Base-by-base conservation (phyloP, 2,888 invertebrate genomes). In the Eristalis intricaria region DNA sequence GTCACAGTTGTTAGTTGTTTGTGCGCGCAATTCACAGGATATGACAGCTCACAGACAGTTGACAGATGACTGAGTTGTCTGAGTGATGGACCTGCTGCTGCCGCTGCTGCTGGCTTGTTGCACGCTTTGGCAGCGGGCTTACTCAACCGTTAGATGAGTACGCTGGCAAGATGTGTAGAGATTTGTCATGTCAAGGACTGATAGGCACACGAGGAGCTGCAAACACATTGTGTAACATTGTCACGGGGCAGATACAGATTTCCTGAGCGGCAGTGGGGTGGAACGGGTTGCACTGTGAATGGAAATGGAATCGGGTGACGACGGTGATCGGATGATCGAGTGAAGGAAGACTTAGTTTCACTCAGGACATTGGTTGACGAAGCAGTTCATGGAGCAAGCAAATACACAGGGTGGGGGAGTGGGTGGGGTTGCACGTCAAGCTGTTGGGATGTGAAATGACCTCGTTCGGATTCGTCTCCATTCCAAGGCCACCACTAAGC, bases 51-150 rank as follows among this genome's bases (percentile, higher is more conserved):
- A 74, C 75, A 61, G 82, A 86, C 89, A 90, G 90, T 91, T 91
- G 91, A 89, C 90, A 91, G 89, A 87, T 90, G 90, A 90, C 90
- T 91, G 88, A 90, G 89, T 90, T 91, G 88, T 84, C 87, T 84
- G 88, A 90, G 90, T 91, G 91, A 90, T 90, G 89, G 89, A 88
- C 79, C 79, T 88, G 79, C 70, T 78, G 88, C 84, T 82, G 76
- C 82, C 74, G 81, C 63, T 81, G 73, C 65, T 63, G 15, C 66
- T 50, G 56, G 88, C 75, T 81, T 89, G 88, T 79, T 88, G 78
- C 66, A 89, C 89, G 91, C 90, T 89, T 91, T 91, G 91, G 90
- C 91, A 91, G 89, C 84, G 66, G 35, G 78, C 65, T 79, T 88
- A 87, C 84, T 82, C 83, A 88, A 87, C 80, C 82, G 84, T 84